These are phyloP conservation scores for Drosophila parvula DNA, from an alignment of 1,140 invertebrate species.

Conservation along the genomic window DNA sequence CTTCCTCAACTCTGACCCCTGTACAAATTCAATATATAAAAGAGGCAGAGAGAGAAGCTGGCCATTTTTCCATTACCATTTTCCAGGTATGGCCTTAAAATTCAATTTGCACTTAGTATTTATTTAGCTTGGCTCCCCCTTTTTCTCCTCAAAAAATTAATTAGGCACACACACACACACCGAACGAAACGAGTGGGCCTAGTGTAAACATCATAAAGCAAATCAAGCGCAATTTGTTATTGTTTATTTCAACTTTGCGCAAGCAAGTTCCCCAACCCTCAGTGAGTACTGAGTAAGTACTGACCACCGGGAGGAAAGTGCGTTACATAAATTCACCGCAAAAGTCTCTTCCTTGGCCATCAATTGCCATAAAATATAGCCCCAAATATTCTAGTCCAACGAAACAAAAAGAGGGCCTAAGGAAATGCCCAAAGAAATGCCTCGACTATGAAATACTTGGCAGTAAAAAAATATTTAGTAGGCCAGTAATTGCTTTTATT, in stretches of 20 bases:
- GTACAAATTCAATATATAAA: neutral
- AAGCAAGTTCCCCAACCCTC: constrained; percentile 38
- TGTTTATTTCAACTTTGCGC: constrained; percentile 80
- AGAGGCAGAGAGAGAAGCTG: neutral
- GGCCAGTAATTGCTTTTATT: neutral
- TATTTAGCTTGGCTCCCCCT: constrained; percentile 57
- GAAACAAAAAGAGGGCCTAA: neutral
- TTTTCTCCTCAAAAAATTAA: constrained; percentile 56
- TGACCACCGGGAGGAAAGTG: constrained; percentile 39
- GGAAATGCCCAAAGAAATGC: neutral
- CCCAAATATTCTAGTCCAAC: constrained; percentile 46
- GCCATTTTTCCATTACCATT: constrained; percentile 13
- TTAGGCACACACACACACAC: constrained; percentile 51
- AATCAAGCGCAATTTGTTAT: constrained; percentile 81
- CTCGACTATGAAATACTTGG: neutral
- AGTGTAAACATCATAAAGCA: constrained; percentile 78
- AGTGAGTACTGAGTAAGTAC: constrained; percentile 6
- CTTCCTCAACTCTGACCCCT: constrained; percentile 26
- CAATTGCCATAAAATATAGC: constrained; percentile 77
- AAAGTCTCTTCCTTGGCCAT: constrained; percentile 58
- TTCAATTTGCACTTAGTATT: constrained; percentile 40
- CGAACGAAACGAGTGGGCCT: constrained; percentile 17
- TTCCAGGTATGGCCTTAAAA: constrained; percentile 38
- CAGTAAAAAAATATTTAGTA: neutral
- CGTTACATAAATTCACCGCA: constrained; percentile 53